phyloP scores from a whole-genome alignment of 1,140 invertebrate species.

The Pentalonia nigronervosa region DNA sequence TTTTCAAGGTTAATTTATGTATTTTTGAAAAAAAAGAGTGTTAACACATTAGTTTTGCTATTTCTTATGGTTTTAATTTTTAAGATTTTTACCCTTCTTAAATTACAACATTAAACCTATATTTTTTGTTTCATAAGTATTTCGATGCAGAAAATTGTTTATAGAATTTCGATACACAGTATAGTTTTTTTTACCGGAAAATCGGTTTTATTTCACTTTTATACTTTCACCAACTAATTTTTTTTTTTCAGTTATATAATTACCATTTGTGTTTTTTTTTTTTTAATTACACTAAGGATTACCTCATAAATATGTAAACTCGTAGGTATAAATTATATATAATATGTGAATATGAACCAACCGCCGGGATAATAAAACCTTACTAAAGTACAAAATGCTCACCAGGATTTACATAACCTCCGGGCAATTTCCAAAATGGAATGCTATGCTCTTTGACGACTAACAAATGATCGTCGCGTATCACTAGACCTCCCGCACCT shows the following conservation, averaged over 20 bases:
- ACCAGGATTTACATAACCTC: constrained; percentile 89
- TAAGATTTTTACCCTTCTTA: not conserved
- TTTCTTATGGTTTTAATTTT: not conserved
- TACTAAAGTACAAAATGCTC: constrained; percentile 59
- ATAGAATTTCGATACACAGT: not conserved
- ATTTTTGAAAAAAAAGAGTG: not conserved
- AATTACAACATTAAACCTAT: not conserved
- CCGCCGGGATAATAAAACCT: not conserved
- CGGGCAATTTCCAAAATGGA: constrained; percentile 86
- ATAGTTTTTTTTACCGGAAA: not conserved
- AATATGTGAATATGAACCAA: not conserved
- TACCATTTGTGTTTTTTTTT: constrained; percentile 21
- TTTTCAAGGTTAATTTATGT: not conserved
- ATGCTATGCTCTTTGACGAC: constrained; percentile 59
- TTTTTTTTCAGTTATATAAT: constrained; percentile 2
- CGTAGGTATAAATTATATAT: not conserved
- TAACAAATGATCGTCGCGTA: constrained; percentile 49
- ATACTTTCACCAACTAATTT: not conserved
- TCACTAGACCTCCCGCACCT: constrained; percentile 45
- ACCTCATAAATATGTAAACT: constrained; percentile 43
- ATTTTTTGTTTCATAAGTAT: not conserved
- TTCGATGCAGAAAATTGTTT: not conserved
- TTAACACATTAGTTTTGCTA: not conserved
- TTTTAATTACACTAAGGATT: constrained; percentile 37
- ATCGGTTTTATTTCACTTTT: constrained; percentile 20